A percentile compares a stretch with the other conserved stretches of the same genome.
These are phyloP conservation scores for Bolinopsis microptera DNA, from an alignment of 37 sponge, comb jelly and placozoan genomes.

Conservation along the genomic window DNA sequence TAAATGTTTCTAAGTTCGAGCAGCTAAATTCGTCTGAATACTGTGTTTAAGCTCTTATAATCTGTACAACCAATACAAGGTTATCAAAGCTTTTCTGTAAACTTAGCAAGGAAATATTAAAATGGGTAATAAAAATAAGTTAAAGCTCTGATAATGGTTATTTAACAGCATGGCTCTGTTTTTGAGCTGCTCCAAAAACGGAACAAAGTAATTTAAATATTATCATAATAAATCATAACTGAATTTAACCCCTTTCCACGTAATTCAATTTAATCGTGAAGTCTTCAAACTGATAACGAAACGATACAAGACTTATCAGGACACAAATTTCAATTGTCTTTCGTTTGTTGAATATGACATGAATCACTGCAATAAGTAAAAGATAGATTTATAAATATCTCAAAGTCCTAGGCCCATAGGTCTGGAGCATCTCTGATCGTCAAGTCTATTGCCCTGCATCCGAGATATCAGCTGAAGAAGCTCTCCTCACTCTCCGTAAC, in stretches of 20 bases:
- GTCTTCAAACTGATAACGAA: no score
- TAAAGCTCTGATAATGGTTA: no score
- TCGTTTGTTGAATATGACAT: background rate
- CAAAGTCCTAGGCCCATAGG: conserved; percentile 17
- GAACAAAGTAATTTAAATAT: background rate
- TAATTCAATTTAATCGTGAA: no score
- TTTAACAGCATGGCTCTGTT: no score
- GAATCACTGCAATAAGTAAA: background rate
- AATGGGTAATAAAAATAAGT: no score
- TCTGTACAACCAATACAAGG: no score
- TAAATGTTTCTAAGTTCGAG: no score
- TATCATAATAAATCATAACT: background rate
- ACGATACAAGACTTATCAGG: no score
- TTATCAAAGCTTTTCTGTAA: no score
- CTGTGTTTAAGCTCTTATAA: no score
- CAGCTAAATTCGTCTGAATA: no score
- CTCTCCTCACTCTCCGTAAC: conserved; percentile 65
- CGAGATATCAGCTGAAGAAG: conserved; percentile 61
- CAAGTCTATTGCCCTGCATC: conserved; percentile 60
- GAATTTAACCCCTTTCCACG: background rate
- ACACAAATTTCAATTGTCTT: background rate
- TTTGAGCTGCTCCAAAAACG: background rate
- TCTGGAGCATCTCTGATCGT: conserved; percentile 33
- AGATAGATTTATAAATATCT: background rate
- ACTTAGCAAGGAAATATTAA: no score